phyloP scores from a whole-genome alignment of 1,140 invertebrate genomes.

The Lucilia sericata region DNA sequence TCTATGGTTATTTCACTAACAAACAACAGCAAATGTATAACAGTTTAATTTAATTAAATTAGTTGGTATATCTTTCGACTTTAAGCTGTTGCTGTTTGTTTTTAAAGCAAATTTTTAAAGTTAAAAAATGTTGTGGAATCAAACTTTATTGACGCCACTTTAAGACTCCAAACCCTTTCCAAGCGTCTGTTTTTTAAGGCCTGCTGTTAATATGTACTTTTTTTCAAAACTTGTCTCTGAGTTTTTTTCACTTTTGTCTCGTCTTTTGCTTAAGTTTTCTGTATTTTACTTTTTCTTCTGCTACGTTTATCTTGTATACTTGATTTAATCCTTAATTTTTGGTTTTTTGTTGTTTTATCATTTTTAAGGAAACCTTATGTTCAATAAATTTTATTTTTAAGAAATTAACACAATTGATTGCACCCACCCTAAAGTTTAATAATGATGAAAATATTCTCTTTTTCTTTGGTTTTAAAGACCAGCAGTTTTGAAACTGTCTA shows the following conservation, averaged over 20 bases:
- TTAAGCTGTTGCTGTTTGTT: not conserved
- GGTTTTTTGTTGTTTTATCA: not conserved
- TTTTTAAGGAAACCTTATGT: conserved; percentile 30
- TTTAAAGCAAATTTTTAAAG: not conserved
- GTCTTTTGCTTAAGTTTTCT: not conserved
- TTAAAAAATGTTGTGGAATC: not conserved
- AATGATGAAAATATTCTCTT: too few relatives aligned
- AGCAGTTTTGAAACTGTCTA: conserved; percentile 65
- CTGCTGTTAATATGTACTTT: conserved; percentile 17
- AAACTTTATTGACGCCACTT: conserved; percentile 33
- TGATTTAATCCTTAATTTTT: conserved; percentile 36
- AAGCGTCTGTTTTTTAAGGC: conserved; percentile 9
- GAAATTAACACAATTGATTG: conserved; percentile 43
- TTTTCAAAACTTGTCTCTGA: not conserved
- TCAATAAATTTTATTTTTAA: conserved; percentile 10
- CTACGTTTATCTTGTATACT: conserved; percentile 34
- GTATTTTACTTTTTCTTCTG: not conserved
- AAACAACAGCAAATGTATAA: not conserved
- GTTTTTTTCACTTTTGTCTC: not conserved
- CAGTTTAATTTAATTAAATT: conserved; percentile 47
- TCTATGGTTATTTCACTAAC: not conserved
- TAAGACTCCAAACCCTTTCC: not conserved
- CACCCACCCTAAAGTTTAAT: conserved; percentile 28
- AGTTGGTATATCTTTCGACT: not conserved
- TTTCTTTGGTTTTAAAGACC: conserved; percentile 57